Conservation (phyloP, 1,140 invertebrate genomes). For the Drosophila tani region DNA sequence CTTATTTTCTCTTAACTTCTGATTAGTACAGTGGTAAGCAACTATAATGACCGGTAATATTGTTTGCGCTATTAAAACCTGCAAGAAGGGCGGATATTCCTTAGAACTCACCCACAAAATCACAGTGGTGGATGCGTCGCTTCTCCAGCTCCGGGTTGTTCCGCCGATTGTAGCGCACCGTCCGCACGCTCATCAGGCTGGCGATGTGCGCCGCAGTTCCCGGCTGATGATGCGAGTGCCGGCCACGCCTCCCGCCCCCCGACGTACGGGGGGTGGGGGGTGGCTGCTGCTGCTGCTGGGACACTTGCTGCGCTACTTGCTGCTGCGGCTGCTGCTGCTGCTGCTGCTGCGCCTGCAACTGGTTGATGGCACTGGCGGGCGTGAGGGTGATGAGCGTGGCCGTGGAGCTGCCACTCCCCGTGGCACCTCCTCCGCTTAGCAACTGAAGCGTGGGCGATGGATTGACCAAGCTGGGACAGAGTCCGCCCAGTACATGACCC, state of each 20-base stretch:
- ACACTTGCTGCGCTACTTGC: constrained; percentile 26
- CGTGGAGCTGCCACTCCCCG: constrained; percentile 38
- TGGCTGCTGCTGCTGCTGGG: constrained; percentile 40
- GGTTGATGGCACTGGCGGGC: constrained; percentile 52
- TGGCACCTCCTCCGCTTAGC: constrained; percentile 41
- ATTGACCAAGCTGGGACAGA: constrained; percentile 66
- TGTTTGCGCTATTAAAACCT: too few species aligned
- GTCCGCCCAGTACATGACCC: constrained; percentile 64
- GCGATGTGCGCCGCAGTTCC: constrained; percentile 77
- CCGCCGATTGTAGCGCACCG: constrained; percentile 92
- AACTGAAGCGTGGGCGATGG: constrained; percentile 56
- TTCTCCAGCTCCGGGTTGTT: constrained; percentile 99
- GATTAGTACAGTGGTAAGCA: too few species aligned
- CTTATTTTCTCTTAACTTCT: too few species aligned
- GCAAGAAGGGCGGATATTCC: background rate
- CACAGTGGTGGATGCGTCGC: constrained; percentile 96
- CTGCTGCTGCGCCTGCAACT: constrained; percentile 15
- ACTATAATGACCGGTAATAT: too few species aligned
- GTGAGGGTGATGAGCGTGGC: constrained; percentile 71
- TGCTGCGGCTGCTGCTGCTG: constrained; percentile 31
- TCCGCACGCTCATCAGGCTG: constrained; percentile 82
- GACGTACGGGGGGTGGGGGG: constrained; percentile 71
- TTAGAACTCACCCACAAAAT: constrained; percentile 93
- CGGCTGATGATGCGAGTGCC: constrained; percentile 71
- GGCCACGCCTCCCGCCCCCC: constrained; percentile 58